phyloP scores from a whole-genome alignment of 2,113 vertebrate species.

The Calidris pugnax region DNA sequence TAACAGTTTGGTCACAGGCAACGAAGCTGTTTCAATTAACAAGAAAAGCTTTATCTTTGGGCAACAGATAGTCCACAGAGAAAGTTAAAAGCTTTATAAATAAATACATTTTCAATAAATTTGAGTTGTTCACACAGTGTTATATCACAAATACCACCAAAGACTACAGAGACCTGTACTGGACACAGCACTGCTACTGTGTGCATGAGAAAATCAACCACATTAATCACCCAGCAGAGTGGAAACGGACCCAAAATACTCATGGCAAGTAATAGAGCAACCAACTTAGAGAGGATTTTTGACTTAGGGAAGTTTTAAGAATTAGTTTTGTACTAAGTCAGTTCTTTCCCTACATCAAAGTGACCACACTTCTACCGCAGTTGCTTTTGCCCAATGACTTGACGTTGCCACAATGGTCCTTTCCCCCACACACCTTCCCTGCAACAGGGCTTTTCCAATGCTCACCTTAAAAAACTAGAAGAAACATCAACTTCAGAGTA shows the following conservation, averaged over 20 bases:
- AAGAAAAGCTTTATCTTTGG: background rate
- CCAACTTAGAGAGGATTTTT: background rate
- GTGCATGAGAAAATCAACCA: background rate
- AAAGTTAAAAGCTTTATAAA: background rate
- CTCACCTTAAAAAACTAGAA: background rate
- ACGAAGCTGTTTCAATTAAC: background rate
- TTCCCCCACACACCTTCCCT: background rate
- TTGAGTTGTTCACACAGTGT: background rate
- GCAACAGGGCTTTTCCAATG: accelerated
- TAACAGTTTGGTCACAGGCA: background rate
- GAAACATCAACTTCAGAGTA: background rate
- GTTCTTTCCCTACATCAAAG: background rate
- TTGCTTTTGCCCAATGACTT: background rate
- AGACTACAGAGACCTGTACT: background rate
- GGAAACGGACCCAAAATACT: background rate
- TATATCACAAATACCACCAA: background rate
- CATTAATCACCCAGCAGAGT: background rate
- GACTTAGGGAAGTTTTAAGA: background rate
- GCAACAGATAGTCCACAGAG: background rate
- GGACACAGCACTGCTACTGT: background rate
- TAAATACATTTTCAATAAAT: background rate
- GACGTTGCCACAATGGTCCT: accelerated
- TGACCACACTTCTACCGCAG: background rate
- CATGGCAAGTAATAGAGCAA: background rate
- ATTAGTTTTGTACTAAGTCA: background rate